These are phyloP conservation scores for Myxocyprinus asiaticus DNA, from an alignment of 2,113 vertebrate genomes.

Conservation along the genomic window DNA sequence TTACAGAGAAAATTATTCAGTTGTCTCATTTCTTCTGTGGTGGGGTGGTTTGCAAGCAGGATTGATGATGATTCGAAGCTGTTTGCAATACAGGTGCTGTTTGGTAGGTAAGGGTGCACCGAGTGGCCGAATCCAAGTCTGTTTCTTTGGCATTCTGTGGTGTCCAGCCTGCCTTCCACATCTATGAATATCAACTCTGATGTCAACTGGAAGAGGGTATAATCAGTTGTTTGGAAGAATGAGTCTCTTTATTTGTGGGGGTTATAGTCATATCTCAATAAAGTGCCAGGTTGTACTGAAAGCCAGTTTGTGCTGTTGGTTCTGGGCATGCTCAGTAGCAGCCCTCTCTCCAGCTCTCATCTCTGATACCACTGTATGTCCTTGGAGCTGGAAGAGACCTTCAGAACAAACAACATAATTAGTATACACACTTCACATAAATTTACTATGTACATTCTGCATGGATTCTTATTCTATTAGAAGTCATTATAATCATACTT, in stretches of 20 bases:
- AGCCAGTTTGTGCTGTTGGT: slow-evolving; percentile 68
- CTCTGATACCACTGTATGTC: slow-evolving; percentile 81
- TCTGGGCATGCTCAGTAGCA: slow-evolving; percentile 84
- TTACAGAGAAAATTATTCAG: slow-evolving; percentile 52
- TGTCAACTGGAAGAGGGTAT: slow-evolving; percentile 63
- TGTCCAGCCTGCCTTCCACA: slow-evolving; percentile 71
- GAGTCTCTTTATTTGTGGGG: slow-evolving; percentile 46
- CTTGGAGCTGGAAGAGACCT: slow-evolving; percentile 93
- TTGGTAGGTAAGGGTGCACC: slow-evolving; percentile 54
- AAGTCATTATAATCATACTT: no score
- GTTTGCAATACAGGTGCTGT: slow-evolving; percentile 30
- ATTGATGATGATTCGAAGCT: slow-evolving; percentile 16
- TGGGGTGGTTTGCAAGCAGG: slow-evolving; percentile 28
- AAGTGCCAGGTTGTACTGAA: slow-evolving; percentile 90
- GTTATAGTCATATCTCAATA: slow-evolving; percentile 81
- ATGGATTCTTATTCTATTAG: no score
- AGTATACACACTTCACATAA: background rate
- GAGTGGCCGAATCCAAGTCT: slow-evolving; percentile 65
- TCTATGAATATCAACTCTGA: slow-evolving; percentile 11
- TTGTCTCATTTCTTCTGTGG: background rate
- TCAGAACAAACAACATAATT: slow-evolving; percentile 23
- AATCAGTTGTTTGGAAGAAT: slow-evolving; percentile 68
- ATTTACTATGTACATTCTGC: no score
- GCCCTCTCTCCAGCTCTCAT: slow-evolving; percentile 97
- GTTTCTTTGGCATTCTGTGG: slow-evolving; percentile 91